Conservation (phyloP, 2,888 invertebrate species). For the Actias luna region DNA sequence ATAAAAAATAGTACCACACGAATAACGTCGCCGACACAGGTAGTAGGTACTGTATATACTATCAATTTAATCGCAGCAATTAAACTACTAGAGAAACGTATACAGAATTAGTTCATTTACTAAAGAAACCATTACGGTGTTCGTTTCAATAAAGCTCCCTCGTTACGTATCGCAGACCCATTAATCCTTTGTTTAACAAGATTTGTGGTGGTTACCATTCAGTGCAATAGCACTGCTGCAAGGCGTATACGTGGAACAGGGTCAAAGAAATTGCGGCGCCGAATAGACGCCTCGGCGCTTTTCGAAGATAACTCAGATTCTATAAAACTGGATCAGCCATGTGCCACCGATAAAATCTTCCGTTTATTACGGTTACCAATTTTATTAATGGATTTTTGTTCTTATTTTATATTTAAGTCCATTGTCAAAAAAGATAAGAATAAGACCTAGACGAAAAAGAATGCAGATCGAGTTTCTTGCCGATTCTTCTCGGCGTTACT, state of each 20-base stretch:
- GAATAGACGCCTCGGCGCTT: constrained; percentile 16
- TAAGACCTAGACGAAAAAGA: no score
- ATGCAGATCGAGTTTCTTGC: no score
- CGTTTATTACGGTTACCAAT: no score
- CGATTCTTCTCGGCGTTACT: no score
- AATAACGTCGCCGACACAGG: no score
- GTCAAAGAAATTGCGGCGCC: constrained; percentile 32
- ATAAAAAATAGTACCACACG: no score
- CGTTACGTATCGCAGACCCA: constrained; percentile 15
- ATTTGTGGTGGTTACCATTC: constrained; percentile 30
- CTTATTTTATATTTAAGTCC: no score
- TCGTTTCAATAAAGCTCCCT: constrained; percentile 17
- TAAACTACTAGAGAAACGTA: neutral
- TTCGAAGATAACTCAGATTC: constrained; percentile 9
- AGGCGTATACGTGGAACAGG: constrained; percentile 18
- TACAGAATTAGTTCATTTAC: constrained; percentile 3
- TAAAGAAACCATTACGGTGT: neutral
- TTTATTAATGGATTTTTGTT: no score
- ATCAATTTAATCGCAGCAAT: neutral
- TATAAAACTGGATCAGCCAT: constrained; percentile 5
- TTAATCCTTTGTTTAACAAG: constrained; percentile 26
- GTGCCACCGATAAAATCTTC: neutral
- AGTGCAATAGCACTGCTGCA: constrained; percentile 15
- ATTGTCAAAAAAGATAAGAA: no score
- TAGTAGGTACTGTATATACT: no score